Base-by-base conservation (phyloP, 2,888 invertebrate species). In the Fragum sueziense region DNA sequence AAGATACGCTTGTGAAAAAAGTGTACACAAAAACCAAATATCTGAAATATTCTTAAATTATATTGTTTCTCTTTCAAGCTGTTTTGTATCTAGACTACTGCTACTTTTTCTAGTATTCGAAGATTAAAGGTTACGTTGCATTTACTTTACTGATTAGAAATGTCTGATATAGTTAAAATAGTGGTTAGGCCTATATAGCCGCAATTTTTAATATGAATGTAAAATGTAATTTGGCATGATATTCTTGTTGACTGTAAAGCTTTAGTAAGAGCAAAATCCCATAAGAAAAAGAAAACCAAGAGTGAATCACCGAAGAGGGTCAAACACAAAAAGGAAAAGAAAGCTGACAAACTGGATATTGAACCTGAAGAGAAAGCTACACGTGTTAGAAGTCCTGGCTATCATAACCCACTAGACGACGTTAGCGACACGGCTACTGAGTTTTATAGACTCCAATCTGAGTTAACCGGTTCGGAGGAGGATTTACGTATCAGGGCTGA, bases 211-310 rank as follows among this genome's bases (percentile, higher is more conserved):
- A 52, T 22, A 7, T 27, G 6, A 57, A 25, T 25, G 25, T 4
- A 25, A 57, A 14, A 57, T 25, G 57, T 57, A 57, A 3, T 3
- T 57, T 6, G 3, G 25, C 25, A 57, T 25, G n/a, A 25, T 57
- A 57, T 27, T 27, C 57, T 25, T 41, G 11, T 65, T 41, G 41
- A 65, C 27, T 9, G n/a, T 41, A 65, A 70, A 70, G 70, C 70
- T 25, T 57, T n/a, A n/a, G 57, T 29, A 51, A 54, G 34, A 34
- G n/a, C 33, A 9, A 54, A 54, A 11, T 34, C 70, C 3, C 54
- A 33, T 2, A 25, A 1, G 37, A 65, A 65, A 34, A 47, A 47
- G 33, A 22, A 27, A 65, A 22, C 11, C n/a, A 41, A 27, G 25
- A 65, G 1, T 65, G 41, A 65, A 25, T 22, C n/a, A 65, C 25